Conservation (phyloP, 1,140 invertebrate genomes). For the Orchesella cincta region DNA sequence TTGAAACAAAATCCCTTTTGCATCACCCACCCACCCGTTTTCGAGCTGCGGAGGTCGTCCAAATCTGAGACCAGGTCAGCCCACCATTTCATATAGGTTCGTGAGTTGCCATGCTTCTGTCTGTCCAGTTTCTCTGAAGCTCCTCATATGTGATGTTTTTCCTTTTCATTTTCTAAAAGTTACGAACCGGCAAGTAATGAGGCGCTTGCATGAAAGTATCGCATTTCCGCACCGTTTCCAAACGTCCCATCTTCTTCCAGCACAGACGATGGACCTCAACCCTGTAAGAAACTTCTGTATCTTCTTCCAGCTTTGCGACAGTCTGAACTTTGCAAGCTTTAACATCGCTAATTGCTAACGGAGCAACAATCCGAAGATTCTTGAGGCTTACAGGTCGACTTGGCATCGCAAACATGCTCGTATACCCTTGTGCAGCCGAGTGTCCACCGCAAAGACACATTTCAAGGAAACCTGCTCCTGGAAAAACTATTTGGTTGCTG, state of each 20-base stretch:
- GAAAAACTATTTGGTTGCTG: slow-evolving; percentile 33
- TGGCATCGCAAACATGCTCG: neutral
- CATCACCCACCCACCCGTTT: slow-evolving; percentile 17
- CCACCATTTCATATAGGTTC: slow-evolving; percentile 24
- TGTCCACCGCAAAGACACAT: slow-evolving; percentile 31
- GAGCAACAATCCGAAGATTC: slow-evolving; percentile 36
- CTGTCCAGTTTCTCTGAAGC: neutral
- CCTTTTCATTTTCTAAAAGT: neutral
- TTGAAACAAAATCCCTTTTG: neutral
- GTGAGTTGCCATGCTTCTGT: neutral
- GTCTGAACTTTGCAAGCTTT: neutral
- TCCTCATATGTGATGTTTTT: neutral
- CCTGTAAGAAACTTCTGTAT: no score
- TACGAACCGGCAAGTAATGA: neutral
- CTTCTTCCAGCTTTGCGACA: neutral
- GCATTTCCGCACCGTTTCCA: neutral
- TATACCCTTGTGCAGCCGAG: neutral
- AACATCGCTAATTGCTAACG: neutral
- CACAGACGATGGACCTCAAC: no score
- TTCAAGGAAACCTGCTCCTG: slow-evolving; percentile 41
- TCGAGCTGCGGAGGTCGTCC: slow-evolving; percentile 32
- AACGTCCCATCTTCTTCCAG: neutral
- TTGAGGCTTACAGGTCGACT: neutral
- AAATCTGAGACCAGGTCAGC: slow-evolving; percentile 32
- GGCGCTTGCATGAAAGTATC: neutral